Conservation (phyloP, 2,888 invertebrate genomes). For the Hydrotaea cyrtoneurina region DNA sequence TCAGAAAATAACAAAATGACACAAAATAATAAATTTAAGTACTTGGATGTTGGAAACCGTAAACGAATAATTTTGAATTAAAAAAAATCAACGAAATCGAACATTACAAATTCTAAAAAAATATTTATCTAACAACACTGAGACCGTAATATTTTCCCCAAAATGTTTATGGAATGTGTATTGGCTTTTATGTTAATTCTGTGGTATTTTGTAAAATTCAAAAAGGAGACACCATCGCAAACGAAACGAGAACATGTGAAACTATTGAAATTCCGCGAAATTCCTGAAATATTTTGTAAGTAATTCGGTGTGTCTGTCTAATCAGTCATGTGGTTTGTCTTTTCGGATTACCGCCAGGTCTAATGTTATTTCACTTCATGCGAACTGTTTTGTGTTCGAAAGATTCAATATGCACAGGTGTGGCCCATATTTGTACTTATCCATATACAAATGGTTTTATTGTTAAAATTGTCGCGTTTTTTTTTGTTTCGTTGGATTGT, state of each 20-base stretch:
- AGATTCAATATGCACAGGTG: slow-evolving; percentile 12
- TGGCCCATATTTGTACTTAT: slow-evolving; percentile 14
- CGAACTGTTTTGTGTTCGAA: not conserved
- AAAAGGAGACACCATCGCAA: slow-evolving; percentile 5
- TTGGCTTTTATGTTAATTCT: slow-evolving; percentile 30
- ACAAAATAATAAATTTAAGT: not conserved
- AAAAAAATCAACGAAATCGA: not conserved
- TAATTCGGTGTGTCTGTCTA: not conserved
- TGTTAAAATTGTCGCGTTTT: not conserved
- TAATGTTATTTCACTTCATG: not conserved
- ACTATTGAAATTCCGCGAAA: slow-evolving; percentile 45
- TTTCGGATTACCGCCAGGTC: not conserved
- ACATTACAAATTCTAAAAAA: not conserved
- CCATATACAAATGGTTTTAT: not conserved
- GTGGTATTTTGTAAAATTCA: slow-evolving; percentile 47
- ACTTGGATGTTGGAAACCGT: not conserved
- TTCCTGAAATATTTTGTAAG: slow-evolving; percentile 59
- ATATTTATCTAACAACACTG: not conserved
- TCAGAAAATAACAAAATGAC: not conserved
- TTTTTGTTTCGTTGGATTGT: not conserved
- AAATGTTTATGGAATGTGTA: slow-evolving; percentile 51
- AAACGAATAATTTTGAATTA: not conserved
- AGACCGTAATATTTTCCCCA: not conserved
- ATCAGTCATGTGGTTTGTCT: not conserved
- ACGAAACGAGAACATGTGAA: not conserved